phyloP scores from a whole-genome alignment of 2,797 vertebrate species.

The Liasis olivaceus region DNA sequence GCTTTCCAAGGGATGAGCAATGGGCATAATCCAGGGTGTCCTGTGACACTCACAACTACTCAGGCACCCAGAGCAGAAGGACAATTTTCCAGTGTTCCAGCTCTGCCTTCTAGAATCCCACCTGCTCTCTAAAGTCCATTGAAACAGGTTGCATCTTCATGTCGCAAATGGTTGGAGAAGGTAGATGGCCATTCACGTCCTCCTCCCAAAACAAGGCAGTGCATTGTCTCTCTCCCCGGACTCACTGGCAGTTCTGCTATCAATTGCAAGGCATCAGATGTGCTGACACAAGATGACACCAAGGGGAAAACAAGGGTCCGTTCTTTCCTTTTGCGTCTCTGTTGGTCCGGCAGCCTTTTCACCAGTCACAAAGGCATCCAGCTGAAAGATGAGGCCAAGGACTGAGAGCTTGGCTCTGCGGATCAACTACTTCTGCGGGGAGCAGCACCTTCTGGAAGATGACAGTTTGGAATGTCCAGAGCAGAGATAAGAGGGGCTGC shows the following conservation, averaged over 20 bases:
- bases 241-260: constrained; percentile 67
- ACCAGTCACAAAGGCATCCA: constrained; percentile 11
- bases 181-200: constrained; percentile 3
- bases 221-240: background rate
- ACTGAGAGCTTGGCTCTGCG: background rate
- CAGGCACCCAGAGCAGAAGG: background rate
- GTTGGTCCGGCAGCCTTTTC: constrained; percentile 47
- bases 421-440: background rate
- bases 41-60: background rate
- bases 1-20: background rate
- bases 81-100: background rate
- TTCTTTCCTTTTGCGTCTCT: constrained; percentile 60
- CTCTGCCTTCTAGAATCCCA: background rate
- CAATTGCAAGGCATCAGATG: constrained; percentile 65
- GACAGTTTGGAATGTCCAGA: constrained; percentile 29
- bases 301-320: constrained; percentile 65
- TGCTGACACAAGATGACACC: constrained; percentile 9
- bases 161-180: background rate
- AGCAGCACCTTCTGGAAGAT: background rate
- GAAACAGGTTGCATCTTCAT: background rate
- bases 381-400: background rate
- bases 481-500: constrained; percentile 44
- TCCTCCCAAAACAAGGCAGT: constrained; percentile 28
- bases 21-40: background rate
- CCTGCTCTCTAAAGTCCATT: no score